phyloP scores from a whole-genome alignment of 2,888 invertebrate species.

The Cremastinae sp. region DNA sequence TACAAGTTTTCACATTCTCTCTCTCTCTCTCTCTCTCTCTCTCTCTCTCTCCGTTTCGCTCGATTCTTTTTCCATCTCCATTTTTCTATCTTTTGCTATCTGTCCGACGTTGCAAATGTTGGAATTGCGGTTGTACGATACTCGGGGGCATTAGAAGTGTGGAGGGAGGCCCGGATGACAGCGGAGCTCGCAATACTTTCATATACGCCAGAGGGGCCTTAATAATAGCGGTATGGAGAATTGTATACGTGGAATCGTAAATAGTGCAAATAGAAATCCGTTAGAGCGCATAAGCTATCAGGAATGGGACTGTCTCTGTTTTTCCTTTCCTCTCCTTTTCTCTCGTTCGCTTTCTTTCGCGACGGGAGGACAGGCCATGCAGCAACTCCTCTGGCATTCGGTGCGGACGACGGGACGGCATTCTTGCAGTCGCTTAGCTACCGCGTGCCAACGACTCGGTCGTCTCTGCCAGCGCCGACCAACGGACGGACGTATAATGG shows the following conservation, averaged over 20 bases:
- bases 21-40: background rate
- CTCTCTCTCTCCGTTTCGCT: background rate
- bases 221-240: constrained; percentile 59
- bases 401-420: constrained; percentile 72
- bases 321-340: constrained; percentile 26
- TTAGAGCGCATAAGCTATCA: constrained; percentile 71
- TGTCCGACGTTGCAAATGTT: constrained; percentile 46
- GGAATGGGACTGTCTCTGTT: constrained; percentile 43
- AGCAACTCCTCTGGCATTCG: constrained; percentile 58
- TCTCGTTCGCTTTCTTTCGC: constrained; percentile 1
- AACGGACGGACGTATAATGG: constrained; percentile 57
- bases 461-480: constrained; percentile 62
- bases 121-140: constrained; percentile 25
- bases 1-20: constrained; percentile 6
- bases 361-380: constrained; percentile 52
- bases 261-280: constrained; percentile 74
- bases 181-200: constrained; percentile 52
- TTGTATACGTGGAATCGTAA: constrained; percentile 67
- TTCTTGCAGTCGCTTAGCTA: constrained; percentile 75
- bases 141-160: constrained; percentile 25
- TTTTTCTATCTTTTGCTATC: constrained; percentile 3
- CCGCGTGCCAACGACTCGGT: constrained; percentile 64
- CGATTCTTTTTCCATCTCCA: background rate
- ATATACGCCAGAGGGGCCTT: constrained; percentile 56
- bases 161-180: constrained; percentile 40